phyloP scores from a whole-genome alignment of 2,113 vertebrate genomes.

The Anhinga anhinga region DNA sequence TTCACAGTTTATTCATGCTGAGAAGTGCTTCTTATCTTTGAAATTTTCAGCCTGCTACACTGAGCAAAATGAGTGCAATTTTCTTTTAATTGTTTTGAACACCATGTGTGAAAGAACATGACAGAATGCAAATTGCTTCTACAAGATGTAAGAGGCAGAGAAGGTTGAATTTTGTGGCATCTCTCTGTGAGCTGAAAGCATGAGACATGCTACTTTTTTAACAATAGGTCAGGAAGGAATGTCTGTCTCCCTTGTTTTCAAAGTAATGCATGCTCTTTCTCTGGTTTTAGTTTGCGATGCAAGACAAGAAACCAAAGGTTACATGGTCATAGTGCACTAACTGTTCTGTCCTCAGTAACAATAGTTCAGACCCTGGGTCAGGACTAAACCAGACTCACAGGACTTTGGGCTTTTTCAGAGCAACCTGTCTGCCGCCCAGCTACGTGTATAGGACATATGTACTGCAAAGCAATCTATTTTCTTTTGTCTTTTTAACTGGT shows the following conservation, averaged over 20 bases:
- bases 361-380: background rate
- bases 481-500: background rate
- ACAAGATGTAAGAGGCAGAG: constrained; percentile 19
- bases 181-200: background rate
- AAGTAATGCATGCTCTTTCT: background rate
- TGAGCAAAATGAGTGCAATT: constrained; percentile 67
- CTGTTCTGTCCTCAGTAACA: background rate
- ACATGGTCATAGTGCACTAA: background rate
- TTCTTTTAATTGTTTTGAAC: constrained; percentile 71
- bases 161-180: background rate
- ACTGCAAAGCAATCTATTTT: background rate
- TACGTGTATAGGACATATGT: background rate
- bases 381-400: background rate
- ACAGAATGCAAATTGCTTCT: constrained; percentile 68
- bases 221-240: background rate
- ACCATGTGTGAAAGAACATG: constrained; percentile 63
- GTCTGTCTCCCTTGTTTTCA: background rate
- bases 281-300: background rate
- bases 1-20: constrained; percentile 65
- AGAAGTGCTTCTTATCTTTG: constrained; percentile 61
- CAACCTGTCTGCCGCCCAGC: background rate
- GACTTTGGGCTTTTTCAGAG: background rate
- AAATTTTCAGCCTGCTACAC: constrained; percentile 62
- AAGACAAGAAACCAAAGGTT: background rate
- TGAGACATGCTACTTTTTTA: background rate